Evolutionary conservation across 1,140 invertebrate genomes (phyloP).

Genomic region (Linepithema humile): DNA sequence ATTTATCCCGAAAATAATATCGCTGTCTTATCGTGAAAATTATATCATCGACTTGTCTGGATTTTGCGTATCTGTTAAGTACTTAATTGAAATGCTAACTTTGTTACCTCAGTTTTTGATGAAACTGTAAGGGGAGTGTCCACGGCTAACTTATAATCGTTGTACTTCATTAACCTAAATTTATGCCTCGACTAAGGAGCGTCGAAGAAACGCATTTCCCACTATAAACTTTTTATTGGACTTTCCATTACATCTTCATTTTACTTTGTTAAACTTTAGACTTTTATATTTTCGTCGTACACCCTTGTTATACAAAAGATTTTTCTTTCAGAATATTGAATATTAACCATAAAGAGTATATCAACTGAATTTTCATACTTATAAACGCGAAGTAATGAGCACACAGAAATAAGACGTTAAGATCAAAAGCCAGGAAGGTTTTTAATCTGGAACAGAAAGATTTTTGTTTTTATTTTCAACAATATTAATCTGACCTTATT

Average conservation of each 20-base stretch:
- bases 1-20: too few relatives aligned
- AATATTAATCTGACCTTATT: not conserved
- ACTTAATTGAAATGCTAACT: constrained; percentile 58
- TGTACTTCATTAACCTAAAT: constrained; percentile 60
- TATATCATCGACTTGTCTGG: not conserved
- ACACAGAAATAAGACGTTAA: not conserved
- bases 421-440: not conserved
- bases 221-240: constrained; percentile 54
- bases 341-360: constrained; percentile 23
- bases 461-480: not conserved
- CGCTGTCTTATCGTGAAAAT: not conserved
- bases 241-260: constrained; percentile 55
- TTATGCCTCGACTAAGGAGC: constrained; percentile 40
- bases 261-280: constrained; percentile 54
- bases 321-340: not conserved
- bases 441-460: not conserved
- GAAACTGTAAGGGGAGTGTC: constrained; percentile 25
- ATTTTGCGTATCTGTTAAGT: constrained; percentile 33
- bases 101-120: constrained; percentile 50
- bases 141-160: constrained; percentile 58
- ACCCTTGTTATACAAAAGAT: constrained; percentile 26
- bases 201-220: constrained; percentile 19
- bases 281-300: constrained; percentile 47
- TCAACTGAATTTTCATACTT: not conserved
- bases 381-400: not conserved